Percentiles rank a stretch among this genome's conserved stretches.
Evolutionary conservation across 1,140 invertebrate genomes (phyloP).

Genomic region (Eriocheir sinensis): DNA sequence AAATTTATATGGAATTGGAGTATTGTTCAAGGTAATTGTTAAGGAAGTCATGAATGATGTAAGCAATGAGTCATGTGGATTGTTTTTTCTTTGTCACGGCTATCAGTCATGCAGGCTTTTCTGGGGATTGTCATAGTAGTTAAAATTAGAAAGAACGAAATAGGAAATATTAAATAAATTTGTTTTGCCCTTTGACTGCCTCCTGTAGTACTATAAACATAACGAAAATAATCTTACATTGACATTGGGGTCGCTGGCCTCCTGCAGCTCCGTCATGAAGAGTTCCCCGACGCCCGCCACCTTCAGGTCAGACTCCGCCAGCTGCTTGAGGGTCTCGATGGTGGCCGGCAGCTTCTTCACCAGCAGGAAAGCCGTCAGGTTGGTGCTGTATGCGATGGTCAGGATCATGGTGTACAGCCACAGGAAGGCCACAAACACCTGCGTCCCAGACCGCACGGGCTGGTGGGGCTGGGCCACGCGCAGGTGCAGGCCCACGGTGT

Average conservation of each 20-base stretch:
- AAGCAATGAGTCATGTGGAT: too few species aligned
- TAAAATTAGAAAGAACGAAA: too few species aligned
- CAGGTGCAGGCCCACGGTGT: constrained; percentile 47
- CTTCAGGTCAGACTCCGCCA: constrained; percentile 28
- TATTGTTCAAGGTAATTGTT: too few species aligned
- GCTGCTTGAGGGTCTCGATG: constrained; percentile 49
- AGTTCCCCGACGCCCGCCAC: constrained; percentile 50
- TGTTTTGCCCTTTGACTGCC: too few species aligned
- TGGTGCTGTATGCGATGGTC: constrained; percentile 64
- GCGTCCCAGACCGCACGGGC: background rate
- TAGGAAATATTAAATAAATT: too few species aligned
- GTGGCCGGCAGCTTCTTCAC: constrained; percentile 27
- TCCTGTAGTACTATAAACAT: too few species aligned
- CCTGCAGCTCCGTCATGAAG: constrained; percentile 8
- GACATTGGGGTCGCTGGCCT: constrained; percentile 52
- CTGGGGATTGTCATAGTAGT: too few species aligned
- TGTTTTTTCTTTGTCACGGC: too few species aligned
- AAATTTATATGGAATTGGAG: too few species aligned
- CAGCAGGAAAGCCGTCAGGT: constrained; percentile 65
- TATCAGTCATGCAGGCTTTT: too few species aligned
- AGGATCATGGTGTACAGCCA: constrained; percentile 58
- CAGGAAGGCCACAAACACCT: constrained; percentile 42
- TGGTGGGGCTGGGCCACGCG: constrained; percentile 17
- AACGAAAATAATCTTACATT: constrained; percentile 50
- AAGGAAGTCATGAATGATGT: too few species aligned